These are phyloP conservation scores for Megalurothrips usitatus DNA, from an alignment of 2,888 invertebrate species.

Conservation along the genomic window DNA sequence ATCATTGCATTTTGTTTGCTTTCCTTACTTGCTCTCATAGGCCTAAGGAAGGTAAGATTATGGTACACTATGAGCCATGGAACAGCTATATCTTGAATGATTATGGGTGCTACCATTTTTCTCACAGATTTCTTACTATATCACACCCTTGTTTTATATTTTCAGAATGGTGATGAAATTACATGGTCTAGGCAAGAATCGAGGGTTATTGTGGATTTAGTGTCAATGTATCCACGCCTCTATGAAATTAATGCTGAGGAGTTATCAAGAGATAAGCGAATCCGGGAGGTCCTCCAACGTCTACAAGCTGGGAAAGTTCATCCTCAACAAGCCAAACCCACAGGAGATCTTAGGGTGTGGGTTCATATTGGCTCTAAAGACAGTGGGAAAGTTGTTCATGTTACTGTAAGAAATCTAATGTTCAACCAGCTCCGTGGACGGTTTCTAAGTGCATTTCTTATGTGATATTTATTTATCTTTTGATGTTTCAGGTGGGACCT, in stretches of 20 bases:
- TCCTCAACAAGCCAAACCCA: conserved; percentile 51
- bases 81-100: conserved; percentile 6
- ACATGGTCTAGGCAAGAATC: conserved; percentile 65
- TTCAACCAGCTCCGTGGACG: not conserved
- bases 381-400: conserved; percentile 54
- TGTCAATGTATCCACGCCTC: conserved; percentile 67
- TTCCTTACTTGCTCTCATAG: not conserved
- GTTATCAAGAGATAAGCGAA: conserved; percentile 67
- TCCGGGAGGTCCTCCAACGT: conserved; percentile 66
- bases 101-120: conserved; percentile 28
- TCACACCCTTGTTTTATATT: conserved; percentile 37
- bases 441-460: not conserved
- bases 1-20: not conserved
- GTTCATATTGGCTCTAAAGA: conserved; percentile 64
- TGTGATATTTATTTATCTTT: conserved; percentile 32
- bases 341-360: conserved; percentile 78
- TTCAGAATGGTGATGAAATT: conserved; percentile 49
- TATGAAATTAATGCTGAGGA: conserved; percentile 76
- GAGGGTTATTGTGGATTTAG: conserved; percentile 71
- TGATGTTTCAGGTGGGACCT: conserved; percentile 62
- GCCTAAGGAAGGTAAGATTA: conserved; percentile 20
- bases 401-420: conserved; percentile 52
- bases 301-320: conserved; percentile 55
- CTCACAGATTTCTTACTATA: conserved; percentile 33
- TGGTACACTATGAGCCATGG: too few species aligned